Percentiles rank a stretch among this genome's conserved stretches.
These are phyloP conservation scores for Phortica okadai DNA, from an alignment of 2,888 invertebrate genomes.

Conservation along the genomic window DNA sequence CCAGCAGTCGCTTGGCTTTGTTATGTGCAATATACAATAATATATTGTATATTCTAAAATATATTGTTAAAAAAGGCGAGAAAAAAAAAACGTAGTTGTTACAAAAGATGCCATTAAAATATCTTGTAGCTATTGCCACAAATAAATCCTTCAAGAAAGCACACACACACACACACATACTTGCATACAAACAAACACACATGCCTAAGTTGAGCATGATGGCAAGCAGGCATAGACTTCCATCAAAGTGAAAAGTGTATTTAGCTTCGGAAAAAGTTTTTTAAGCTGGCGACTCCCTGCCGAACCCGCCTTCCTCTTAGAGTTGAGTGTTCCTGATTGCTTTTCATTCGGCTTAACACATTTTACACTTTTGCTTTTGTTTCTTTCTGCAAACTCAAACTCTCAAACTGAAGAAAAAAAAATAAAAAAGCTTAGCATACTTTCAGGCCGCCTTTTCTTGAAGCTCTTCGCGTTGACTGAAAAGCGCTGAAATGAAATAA, in stretches of 20 bases:
- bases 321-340: conserved; percentile 25
- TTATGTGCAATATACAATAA: conserved; percentile 9
- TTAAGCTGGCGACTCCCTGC: conserved; percentile 50
- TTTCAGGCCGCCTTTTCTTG: conserved; percentile 50
- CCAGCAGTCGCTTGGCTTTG: conserved; percentile 4
- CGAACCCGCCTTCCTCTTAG: neutral
- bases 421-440: conserved; percentile 47
- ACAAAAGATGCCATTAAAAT: conserved; percentile 70
- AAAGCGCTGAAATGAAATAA: neutral
- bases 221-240: conserved; percentile 32
- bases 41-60: conserved; percentile 47
- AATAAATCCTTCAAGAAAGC: conserved; percentile 63
- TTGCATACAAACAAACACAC: conserved; percentile 12
- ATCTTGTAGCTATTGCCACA: conserved; percentile 69
- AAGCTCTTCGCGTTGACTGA: neutral
- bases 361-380: conserved; percentile 70
- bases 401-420: conserved; percentile 10
- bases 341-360: conserved; percentile 67
- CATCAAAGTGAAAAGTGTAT: conserved; percentile 68
- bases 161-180: conserved; percentile 41
- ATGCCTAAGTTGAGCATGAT: neutral
- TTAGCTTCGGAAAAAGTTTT: conserved; percentile 58
- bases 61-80: neutral
- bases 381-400: conserved; percentile 40
- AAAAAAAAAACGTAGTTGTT: conserved; percentile 51